Evolutionary conservation across 2,113 vertebrate genomes (phyloP).

Genomic region (Cranoglanis bouderius): DNA sequence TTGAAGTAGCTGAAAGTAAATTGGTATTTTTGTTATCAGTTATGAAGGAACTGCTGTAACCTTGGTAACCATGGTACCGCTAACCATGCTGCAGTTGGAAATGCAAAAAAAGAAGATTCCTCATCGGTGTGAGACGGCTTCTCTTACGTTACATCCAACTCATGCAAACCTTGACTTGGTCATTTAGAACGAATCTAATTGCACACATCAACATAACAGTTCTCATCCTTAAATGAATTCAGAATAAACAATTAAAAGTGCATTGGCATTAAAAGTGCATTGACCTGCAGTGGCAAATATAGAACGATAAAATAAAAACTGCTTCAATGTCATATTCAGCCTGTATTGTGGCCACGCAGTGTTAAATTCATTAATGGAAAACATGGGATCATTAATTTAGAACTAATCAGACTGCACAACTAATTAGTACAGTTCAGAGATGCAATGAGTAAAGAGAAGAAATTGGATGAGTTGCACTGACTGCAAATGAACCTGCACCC

Average conservation of each 20-base stretch:
- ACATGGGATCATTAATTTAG: not conserved
- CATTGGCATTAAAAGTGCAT: not conserved
- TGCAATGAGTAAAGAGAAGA: not conserved
- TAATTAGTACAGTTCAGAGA: not conserved
- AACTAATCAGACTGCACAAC: not conserved
- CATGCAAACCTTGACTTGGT: not conserved
- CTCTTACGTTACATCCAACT: not conserved
- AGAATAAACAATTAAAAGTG: not conserved
- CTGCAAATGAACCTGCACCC: slow-evolving; percentile 14
- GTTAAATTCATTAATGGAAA: not conserved
- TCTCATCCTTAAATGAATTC: not conserved
- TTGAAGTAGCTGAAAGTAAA: not conserved
- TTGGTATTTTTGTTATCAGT: not conserved
- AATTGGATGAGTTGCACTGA: slow-evolving; percentile 3
- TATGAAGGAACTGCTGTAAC: not conserved
- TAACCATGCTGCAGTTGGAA: not conserved
- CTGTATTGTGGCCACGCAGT: not conserved
- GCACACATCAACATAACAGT: not conserved
- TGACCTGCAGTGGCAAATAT: not conserved
- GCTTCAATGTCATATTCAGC: not conserved
- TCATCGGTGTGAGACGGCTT: not conserved
- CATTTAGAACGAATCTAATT: not conserved
- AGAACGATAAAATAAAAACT: not conserved
- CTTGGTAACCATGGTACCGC: not conserved
- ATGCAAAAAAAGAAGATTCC: not conserved